Evolutionary conservation across 2,888 invertebrate genomes (phyloP), one percentile per base, ranked within the genome.

Genomic region (Lasioglossum zephyrum): DNA sequence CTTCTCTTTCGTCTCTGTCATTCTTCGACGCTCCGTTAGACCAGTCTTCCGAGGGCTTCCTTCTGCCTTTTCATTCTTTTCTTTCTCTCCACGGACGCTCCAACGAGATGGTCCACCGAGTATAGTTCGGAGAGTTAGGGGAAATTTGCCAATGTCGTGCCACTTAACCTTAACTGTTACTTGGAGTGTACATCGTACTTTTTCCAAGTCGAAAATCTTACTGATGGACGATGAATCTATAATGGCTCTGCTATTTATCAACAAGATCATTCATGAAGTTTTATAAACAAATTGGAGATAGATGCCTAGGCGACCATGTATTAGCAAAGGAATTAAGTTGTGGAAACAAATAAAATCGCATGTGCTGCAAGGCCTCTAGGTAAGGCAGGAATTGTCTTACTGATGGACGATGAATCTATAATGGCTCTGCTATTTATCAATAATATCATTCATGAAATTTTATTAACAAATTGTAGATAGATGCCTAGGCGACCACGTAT

Each of bases 11-110:
- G 26, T 60, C 26, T 60, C 49, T n/a, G 41, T 57, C 53, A 60
- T 78, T 9, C 36, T 72, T 73, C 75, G 66, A 31, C 22, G 69
- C 69, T 76, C 80, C 69, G 76, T 75, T 81, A 70, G 53, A 70
- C 44, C 57, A 69, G 44, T 41, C 70, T 66, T 66, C 66, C 36
- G 66, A 66, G 36, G 36, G 66, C 66, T 66, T 66, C 66, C 72
- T 49, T 41, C 73, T 26, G 18, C 22, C 22, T 73, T 60, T 36
- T 11, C 77, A 16, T 69, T 36, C 49, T 73, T 47, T 26, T 36
- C 53, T 39, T 49, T 41, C 26, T 44, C 22, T 47, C 73, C 63
- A 31, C 63, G 63, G 31, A 31, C 31, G 66, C 44, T 22, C 31
- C 44, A 41, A 36, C 60, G 18, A 18, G 26, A 22, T 36, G 22